A percentile compares a stretch with the other conserved stretches of the same genome.
phyloP scores from a whole-genome alignment of 2,113 vertebrate species.

The Marcusenius ussheri region DNA sequence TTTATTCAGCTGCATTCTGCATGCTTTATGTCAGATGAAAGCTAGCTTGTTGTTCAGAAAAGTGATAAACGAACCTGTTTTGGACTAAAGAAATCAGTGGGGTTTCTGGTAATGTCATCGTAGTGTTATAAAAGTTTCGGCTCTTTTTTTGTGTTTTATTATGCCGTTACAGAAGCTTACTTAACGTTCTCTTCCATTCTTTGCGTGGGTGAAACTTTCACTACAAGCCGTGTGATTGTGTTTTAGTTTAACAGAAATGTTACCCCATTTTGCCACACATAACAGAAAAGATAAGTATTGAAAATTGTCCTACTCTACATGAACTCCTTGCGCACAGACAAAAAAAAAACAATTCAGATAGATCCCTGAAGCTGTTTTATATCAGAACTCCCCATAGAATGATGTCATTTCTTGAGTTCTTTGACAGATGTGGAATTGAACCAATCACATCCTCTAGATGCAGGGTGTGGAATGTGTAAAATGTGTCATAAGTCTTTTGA shows the following conservation, averaged over 20 bases:
- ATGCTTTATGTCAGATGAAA: neutral
- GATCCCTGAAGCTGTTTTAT: neutral
- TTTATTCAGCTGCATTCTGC: neutral
- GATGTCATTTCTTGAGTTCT: neutral
- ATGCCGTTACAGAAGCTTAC: neutral
- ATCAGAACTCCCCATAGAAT: neutral
- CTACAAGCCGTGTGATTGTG: neutral
- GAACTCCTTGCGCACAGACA: neutral
- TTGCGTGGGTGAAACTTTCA: neutral
- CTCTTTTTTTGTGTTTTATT: neutral
- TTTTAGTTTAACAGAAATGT: neutral
- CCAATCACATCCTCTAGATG: neutral
- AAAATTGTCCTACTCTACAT: neutral
- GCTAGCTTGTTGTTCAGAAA: neutral
- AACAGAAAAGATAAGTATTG: neutral
- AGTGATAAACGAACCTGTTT: neutral
- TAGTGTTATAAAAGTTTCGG: neutral
- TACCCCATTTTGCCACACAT: neutral
- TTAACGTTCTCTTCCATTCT: neutral
- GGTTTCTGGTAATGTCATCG: neutral
- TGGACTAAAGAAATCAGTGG: neutral
- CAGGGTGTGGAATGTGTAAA: neutral
- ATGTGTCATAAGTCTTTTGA: neutral
- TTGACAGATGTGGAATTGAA: neutral
- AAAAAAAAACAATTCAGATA: neutral